Conservation (phyloP, 1,140 invertebrate genomes). For the Homarus americanus region DNA sequence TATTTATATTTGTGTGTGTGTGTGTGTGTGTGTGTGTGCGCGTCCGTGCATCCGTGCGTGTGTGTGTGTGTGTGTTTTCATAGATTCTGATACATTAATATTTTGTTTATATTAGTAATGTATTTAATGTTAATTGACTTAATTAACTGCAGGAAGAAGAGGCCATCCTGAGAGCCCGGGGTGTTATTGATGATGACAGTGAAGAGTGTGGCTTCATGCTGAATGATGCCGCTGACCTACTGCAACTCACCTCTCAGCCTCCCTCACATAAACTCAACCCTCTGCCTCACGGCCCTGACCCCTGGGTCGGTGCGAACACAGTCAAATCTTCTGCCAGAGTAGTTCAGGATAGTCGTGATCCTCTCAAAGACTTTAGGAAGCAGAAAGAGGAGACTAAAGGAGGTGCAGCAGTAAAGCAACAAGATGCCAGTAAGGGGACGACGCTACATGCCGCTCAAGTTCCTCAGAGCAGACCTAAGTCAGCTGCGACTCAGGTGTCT, state of each 20-base stretch:
- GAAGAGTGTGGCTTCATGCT: slow-evolving; percentile 17
- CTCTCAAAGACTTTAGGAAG: slow-evolving; percentile 16
- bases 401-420: background rate
- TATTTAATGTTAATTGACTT: background rate
- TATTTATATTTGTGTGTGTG: no score
- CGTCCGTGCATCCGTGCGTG: no score
- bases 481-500: background rate
- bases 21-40: no score
- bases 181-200: slow-evolving; percentile 35
- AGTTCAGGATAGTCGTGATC: background rate
- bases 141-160: slow-evolving; percentile 45
- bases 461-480: background rate
- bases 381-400: background rate
- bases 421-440: background rate
- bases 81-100: background rate
- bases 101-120: background rate
- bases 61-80: no score
- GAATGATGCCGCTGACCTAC: slow-evolving; percentile 42
- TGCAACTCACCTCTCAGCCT: background rate
- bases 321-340: background rate
- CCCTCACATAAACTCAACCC: background rate
- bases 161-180: background rate
- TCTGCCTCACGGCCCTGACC: slow-evolving; percentile 31
- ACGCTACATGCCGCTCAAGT: background rate
- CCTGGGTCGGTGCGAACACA: background rate